phyloP scores from a whole-genome alignment of 2,113 vertebrate genomes.

The Coryphaenoides rupestris region DNA sequence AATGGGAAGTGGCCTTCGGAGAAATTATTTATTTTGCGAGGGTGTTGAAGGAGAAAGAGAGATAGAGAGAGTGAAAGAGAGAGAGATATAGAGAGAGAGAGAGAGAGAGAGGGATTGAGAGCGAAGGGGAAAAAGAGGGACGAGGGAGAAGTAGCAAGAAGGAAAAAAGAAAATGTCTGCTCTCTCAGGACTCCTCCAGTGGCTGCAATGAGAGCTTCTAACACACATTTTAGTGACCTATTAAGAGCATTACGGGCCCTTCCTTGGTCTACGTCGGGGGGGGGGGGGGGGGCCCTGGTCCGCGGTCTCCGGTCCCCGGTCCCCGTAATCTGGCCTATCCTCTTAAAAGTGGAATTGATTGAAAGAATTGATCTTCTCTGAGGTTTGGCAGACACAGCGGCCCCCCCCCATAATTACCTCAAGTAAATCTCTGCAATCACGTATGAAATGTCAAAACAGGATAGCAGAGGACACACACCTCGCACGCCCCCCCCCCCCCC shows the following conservation, averaged over 20 bases:
- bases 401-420: conserved; percentile 71
- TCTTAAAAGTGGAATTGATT: conserved; percentile 77
- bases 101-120: background rate
- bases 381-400: conserved; percentile 66
- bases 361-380: conserved; percentile 73
- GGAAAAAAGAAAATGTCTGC: conserved; percentile 21
- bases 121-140: too few species aligned
- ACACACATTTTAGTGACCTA: conserved; percentile 72
- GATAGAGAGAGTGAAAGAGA: too few species aligned
- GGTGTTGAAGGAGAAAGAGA: background rate
- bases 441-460: conserved; percentile 63
- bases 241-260: conserved; percentile 71
- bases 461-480: too few species aligned
- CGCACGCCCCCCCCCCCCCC: too few species aligned
- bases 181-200: conserved; percentile 50
- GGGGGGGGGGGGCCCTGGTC: too few species aligned
- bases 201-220: conserved; percentile 57
- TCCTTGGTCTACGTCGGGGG: conserved; percentile 49
- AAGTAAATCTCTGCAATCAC: conserved; percentile 71
- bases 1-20: conserved; percentile 15
- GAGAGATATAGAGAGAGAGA: background rate
- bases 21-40: conserved; percentile 30
- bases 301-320: too few species aligned
- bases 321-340: conserved; percentile 71
- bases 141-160: background rate